Conservation (phyloP, 2,888 invertebrate species). For the Pedicia rivosa region DNA sequence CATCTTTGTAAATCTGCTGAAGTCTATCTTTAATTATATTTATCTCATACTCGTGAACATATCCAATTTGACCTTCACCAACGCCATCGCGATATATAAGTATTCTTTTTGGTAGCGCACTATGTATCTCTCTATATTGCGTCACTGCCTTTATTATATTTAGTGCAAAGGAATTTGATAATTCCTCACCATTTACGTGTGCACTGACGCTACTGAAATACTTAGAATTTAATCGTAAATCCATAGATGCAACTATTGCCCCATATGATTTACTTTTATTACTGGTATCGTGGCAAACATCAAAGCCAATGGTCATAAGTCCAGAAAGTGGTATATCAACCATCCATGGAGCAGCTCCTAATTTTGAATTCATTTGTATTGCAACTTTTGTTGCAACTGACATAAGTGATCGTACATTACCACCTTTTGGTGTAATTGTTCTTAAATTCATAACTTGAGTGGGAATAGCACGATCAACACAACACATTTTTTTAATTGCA, state of each 20-base stretch:
- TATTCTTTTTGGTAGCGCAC: conserved; percentile 49
- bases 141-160: conserved; percentile 34
- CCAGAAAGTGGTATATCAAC: conserved; percentile 46
- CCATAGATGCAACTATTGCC: conserved; percentile 62
- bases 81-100: conserved; percentile 89
- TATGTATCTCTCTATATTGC: conserved; percentile 20
- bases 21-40: conserved; percentile 37
- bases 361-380: conserved; percentile 84
- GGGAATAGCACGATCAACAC: conserved; percentile 56
- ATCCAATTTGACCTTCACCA: conserved; percentile 76
- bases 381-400: conserved; percentile 84
- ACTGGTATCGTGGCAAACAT: conserved; percentile 73
- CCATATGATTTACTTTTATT: conserved; percentile 49
- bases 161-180: conserved; percentile 51
- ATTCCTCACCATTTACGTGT: conserved; percentile 59
- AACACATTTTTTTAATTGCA: conserved; percentile 76
- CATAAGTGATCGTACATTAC: too few species aligned
- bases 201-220: conserved; percentile 60
- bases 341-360: conserved; percentile 83
- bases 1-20: conserved; percentile 33
- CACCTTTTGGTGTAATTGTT: conserved; percentile 29
- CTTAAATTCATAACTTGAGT: conserved; percentile 39
- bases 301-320: conserved; percentile 75
- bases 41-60: conserved; percentile 64
- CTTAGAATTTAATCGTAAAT: conserved; percentile 36